Evolutionary conservation across 1,140 invertebrate species (phyloP), one percentile per base, ranked within the genome.

Genomic region (Ceratosolen fusciceps): DNA sequence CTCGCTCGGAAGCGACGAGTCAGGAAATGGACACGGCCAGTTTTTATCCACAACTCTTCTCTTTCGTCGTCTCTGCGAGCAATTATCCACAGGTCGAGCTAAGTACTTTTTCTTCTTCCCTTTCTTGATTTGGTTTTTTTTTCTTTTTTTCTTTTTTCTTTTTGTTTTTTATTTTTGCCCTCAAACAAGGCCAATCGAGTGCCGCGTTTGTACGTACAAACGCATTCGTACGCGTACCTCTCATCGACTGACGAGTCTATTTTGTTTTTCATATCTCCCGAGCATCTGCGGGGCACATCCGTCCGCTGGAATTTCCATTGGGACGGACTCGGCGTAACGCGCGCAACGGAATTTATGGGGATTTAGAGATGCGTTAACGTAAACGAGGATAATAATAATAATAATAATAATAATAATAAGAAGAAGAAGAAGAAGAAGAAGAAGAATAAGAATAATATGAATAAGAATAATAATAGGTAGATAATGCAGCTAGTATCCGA

Each of bases 1-100:
- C 56, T 19, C 56, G 12, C 49, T 16, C 49, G 3, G 43, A 8
- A 8, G 49, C 49, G 16, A 5, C 49, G 8, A 19, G 16, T 10
- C 72, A 62, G 72, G 34, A 75, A 67, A 75, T 62, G 72, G 72
- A 26, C 72, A 62, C 24, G 62, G 62, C 74, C 14, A 68, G 74
- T 68, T 76, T 76, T 75, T 75, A 12, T 31, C 39, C 16, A 16
- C 26, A 16, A 31, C 34, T 54, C 62, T 60, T 74, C 65, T 75
- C 34, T 65, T n/a, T 19, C 31, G 43, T 26, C 8, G 9, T 31
- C 43, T 75, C 43, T 65, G 62, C 52, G n/a, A 34, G 73, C 60
- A 75, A 75, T 75, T 75, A 75, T 49, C 62, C 37, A 39, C 26
- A 29, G 34, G 39, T 65, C 47, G 47, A 21, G 43, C 43, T 34